These are phyloP conservation scores for Burhinus bistriatus DNA, from an alignment of 2,113 vertebrate species.

Conservation along the genomic window DNA sequence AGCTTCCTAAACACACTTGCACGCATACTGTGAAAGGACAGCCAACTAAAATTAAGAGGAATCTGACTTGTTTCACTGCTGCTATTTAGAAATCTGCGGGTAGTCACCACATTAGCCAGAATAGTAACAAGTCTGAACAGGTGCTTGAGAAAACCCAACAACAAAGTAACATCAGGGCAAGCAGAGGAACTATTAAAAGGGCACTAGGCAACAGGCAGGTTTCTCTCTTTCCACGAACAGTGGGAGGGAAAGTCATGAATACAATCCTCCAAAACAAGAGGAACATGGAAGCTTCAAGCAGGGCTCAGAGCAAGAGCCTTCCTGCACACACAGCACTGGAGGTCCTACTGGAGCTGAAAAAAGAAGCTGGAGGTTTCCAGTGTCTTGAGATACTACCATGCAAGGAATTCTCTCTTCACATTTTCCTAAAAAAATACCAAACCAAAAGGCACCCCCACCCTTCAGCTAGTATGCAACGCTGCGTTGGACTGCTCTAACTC, in stretches of 20 bases:
- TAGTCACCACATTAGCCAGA: not conserved
- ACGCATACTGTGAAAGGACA: not conserved
- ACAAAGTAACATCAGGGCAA: not conserved
- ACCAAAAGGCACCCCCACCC: not conserved
- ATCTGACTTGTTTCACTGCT: not conserved
- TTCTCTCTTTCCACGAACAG: not conserved
- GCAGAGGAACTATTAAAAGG: not conserved
- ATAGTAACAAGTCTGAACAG: not conserved
- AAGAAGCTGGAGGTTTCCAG: not conserved
- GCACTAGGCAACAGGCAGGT: not conserved
- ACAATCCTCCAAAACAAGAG: not conserved
- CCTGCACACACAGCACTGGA: not conserved
- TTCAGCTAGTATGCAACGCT: not conserved
- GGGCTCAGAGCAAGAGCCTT: not conserved
- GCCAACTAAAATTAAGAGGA: not conserved
- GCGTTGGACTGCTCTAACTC: not conserved
- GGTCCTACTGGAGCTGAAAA: not conserved
- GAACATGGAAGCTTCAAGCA: not conserved
- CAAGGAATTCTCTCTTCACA: not conserved
- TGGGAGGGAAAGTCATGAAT: not conserved
- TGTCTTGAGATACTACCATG: not conserved
- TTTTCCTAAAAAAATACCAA: not conserved
- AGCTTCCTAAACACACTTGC: not conserved
- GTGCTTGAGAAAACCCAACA: not conserved
- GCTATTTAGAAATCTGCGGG: not conserved